Percentiles rank a stretch among this genome's conserved stretches.
phyloP scores from a whole-genome alignment of 1,140 invertebrate species.

The Condylostylus longicornis region DNA sequence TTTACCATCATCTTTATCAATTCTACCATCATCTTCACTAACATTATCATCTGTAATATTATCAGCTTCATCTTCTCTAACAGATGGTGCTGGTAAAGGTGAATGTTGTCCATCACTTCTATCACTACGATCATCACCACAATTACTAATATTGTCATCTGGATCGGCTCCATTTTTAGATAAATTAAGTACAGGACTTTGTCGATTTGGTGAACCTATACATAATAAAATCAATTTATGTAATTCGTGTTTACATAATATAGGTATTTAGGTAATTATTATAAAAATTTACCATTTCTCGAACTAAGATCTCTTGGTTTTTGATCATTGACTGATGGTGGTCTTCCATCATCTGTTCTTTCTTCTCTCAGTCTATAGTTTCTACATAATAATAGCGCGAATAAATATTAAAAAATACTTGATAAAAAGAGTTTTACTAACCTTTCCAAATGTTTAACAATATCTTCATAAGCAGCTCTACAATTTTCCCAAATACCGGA shows the following conservation, averaged over 20 bases:
- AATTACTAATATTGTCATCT: constrained; percentile 35
- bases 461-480: constrained; percentile 81
- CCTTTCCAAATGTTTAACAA: constrained; percentile 84
- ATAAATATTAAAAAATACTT: not conserved
- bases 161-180: constrained; percentile 58
- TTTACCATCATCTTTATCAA: constrained; percentile 72
- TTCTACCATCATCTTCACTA: constrained; percentile 34
- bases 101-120: constrained; percentile 38
- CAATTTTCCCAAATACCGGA: constrained; percentile 88
- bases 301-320: constrained; percentile 69
- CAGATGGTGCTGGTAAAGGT: constrained; percentile 33
- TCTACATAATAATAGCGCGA: not conserved
- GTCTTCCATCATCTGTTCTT: constrained; percentile 46
- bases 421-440: constrained; percentile 33
- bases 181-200: constrained; percentile 78
- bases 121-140: constrained; percentile 38
- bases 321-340: constrained; percentile 46
- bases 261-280: not conserved
- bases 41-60: constrained; percentile 74
- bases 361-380: constrained; percentile 62
- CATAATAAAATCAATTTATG: constrained; percentile 12
- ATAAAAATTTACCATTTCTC: constrained; percentile 56
- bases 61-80: constrained; percentile 50
- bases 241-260: constrained; percentile 5
- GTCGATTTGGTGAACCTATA: constrained; percentile 66